Base-by-base conservation (phyloP, 2,888 invertebrate species). In the Seira sanloemensis region DNA sequence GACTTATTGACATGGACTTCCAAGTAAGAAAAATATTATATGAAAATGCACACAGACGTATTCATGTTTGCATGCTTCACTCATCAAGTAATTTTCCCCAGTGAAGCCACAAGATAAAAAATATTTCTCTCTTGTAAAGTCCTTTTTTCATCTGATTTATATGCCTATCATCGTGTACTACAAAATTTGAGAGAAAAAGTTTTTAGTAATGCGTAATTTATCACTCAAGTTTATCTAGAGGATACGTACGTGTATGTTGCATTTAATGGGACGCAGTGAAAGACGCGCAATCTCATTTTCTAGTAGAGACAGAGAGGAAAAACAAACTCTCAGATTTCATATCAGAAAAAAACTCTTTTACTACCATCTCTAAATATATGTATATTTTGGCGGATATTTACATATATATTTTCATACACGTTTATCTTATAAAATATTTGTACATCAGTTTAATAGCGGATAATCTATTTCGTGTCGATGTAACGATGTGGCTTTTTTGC, bases 1-100 rank as follows among this genome's bases (percentile, higher is more conserved):
- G 96, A 25, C 95, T 96, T 73, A 94, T 95, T 0, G 96, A 96
- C 90, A 94, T 96, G 92, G 96, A 96, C 91, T 92, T 96, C 67
- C 96, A 96, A 21, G 96, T 96, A 90, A 95, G 78, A 69, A 4
- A n/a, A 82, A 86, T 18, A n/a, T n/a, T n/a, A 21, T 78, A 46
- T 46, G 4, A 18, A 46, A 66, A 37, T 37, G 12, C 37, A 37
- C n/a, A n/a, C n/a, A n/a, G n/a, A n/a, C n/a, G n/a, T n/a, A n/a
- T n/a, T n/a, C n/a, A n/a, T n/a, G n/a, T 37, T 37, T 37, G 5
- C 4, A 37, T 7, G 4, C 37, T 12, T 37, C 37, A 37, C 5
- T 37, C 37, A 37, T 37, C 37, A 37, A 37, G 37, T 37, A 12
- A 37, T 37, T 7, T 9, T n/a, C 2, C 19, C 1, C 23, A 67